Evolutionary conservation across 1,140 invertebrate genomes (phyloP).

Genomic region (Aphis gossypii): DNA sequence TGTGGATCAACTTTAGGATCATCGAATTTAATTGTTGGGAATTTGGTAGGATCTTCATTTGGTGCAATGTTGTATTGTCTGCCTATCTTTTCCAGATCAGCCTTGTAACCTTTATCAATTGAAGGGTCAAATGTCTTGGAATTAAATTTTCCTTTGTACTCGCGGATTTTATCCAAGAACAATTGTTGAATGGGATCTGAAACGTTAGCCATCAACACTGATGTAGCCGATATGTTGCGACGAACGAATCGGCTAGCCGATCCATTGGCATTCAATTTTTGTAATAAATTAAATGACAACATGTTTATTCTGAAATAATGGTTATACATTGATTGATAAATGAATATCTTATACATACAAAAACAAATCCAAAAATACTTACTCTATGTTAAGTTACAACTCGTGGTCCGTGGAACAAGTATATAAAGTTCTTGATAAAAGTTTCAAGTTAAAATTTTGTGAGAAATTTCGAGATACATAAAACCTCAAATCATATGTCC

Average conservation of each 20-base stretch:
- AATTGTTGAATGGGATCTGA: constrained; percentile 91
- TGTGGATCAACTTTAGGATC: constrained; percentile 50
- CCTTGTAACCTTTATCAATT: constrained; percentile 75
- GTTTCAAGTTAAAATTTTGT: not conserved
- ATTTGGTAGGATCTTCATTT: constrained; percentile 85
- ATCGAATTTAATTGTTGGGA: constrained; percentile 70
- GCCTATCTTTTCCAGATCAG: constrained; percentile 81
- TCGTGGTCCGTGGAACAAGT: not conserved
- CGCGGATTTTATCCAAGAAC: constrained; percentile 90
- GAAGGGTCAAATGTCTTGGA: constrained; percentile 79
- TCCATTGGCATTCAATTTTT: constrained; percentile 22
- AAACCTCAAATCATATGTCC: constrained; percentile 8
- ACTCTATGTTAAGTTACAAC: not conserved
- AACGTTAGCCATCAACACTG: constrained; percentile 75
- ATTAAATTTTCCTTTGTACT: constrained; percentile 77
- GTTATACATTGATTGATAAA: not conserved
- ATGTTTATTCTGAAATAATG: constrained; percentile 33
- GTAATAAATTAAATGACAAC: constrained; percentile 34
- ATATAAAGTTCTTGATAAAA: not conserved
- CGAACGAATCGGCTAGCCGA: not conserved
- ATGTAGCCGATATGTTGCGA: constrained; percentile 74
- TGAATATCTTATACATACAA: not conserved
- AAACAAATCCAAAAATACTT: not conserved
- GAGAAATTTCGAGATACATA: not conserved
- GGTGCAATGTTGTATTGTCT: constrained; percentile 78